Evolutionary conservation across 2,888 invertebrate species (phyloP).

Genomic region (Netelia inedita): DNA sequence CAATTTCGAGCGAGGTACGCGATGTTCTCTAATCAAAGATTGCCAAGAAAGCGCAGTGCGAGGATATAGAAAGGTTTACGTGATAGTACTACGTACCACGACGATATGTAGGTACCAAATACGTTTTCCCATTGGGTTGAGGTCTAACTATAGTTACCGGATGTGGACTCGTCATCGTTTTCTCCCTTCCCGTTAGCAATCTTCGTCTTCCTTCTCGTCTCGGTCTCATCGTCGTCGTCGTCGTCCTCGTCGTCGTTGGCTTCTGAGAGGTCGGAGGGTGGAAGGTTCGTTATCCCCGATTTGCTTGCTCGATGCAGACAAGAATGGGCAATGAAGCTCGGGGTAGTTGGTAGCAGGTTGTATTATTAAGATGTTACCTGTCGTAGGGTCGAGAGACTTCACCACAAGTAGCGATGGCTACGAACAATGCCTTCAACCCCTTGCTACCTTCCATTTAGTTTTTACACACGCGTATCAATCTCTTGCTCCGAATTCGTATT

Average conservation of each 20-base stretch:
- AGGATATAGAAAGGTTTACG: slow-evolving; percentile 29
- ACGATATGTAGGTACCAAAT: slow-evolving; percentile 27
- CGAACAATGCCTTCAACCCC: slow-evolving; percentile 56
- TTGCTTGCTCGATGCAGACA: slow-evolving; percentile 76
- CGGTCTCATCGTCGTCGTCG: slow-evolving; percentile 34
- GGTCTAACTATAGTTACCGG: slow-evolving; percentile 8
- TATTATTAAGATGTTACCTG: slow-evolving; percentile 82
- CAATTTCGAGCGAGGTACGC: background rate
- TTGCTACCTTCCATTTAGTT: slow-evolving; percentile 2
- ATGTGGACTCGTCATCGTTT: slow-evolving; percentile 54
- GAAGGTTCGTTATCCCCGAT: slow-evolving; percentile 82
- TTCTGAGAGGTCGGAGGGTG: slow-evolving; percentile 69
- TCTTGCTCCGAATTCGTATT: too few relatives aligned
- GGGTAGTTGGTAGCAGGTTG: slow-evolving; percentile 78
- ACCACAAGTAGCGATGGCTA: slow-evolving; percentile 69
- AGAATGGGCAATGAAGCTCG: slow-evolving; percentile 83
- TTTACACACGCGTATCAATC: background rate
- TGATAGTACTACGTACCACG: slow-evolving; percentile 52
- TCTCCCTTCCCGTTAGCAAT: slow-evolving; percentile 5
- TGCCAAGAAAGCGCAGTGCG: slow-evolving; percentile 5
- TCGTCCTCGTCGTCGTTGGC: slow-evolving; percentile 65
- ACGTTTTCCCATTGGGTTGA: slow-evolving; percentile 46
- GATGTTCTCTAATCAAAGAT: slow-evolving; percentile 55
- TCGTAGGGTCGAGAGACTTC: slow-evolving; percentile 62
- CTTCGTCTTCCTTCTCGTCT: slow-evolving; percentile 34